A percentile compares a stretch with the other conserved stretches of the same genome.
These are phyloP conservation scores for Actinemys pallida DNA, from an alignment of 2,113 vertebrate genomes.

Conservation along the genomic window DNA sequence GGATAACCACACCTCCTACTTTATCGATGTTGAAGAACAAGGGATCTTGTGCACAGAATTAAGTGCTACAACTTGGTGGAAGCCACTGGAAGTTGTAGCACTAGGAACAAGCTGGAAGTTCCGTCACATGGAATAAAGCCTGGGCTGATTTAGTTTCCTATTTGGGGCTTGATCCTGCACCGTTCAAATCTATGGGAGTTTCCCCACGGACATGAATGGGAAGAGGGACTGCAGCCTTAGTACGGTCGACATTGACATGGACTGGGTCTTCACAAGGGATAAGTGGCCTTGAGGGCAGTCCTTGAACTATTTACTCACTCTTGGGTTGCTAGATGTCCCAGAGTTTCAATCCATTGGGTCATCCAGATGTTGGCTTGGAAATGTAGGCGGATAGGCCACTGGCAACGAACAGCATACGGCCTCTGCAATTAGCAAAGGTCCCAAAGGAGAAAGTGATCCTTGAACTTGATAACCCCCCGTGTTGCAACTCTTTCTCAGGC, in stretches of 20 bases:
- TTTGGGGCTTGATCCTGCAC: not conserved
- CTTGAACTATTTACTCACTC: not conserved
- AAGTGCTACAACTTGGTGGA: not conserved
- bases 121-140: not conserved
- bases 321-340: not conserved
- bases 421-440: not conserved
- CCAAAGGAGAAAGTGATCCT: slow-evolving; percentile 36
- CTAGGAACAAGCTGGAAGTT: not conserved
- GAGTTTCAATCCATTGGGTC: not conserved
- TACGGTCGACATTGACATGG: not conserved
- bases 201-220: not conserved
- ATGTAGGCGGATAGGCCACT: slow-evolving; percentile 30
- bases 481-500: not conserved
- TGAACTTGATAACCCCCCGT: slow-evolving; percentile 26
- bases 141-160: not conserved
- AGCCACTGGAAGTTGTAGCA: not conserved
- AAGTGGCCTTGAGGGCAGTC: not conserved
- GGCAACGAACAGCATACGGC: not conserved
- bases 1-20: not conserved
- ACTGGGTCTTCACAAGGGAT: not conserved
- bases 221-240: not conserved
- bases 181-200: accelerated
- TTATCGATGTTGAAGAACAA: not conserved
- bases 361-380: slow-evolving; percentile 36
- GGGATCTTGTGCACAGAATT: not conserved